Conservation (phyloP, 2,797 vertebrate species). For the Sebastes kiyomatsui region DNA sequence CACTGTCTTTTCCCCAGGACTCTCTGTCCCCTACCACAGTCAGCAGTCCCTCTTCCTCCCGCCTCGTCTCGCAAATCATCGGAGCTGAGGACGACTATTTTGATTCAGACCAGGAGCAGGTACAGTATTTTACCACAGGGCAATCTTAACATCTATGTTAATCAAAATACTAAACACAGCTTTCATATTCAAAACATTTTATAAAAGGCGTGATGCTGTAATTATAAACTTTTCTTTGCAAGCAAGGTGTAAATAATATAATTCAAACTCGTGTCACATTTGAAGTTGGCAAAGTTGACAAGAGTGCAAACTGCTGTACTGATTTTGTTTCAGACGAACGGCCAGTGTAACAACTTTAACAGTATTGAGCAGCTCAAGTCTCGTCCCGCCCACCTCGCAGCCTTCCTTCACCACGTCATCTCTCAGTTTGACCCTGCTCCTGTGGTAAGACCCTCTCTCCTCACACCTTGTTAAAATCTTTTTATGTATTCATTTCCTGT, state of each 20-base stretch:
- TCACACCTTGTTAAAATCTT: neutral
- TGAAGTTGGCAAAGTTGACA: neutral
- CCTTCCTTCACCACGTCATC: slow-evolving; percentile 95
- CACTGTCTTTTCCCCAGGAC: slow-evolving; percentile 78
- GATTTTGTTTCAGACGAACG: slow-evolving; percentile 85
- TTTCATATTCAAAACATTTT: neutral
- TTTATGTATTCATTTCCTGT: neutral
- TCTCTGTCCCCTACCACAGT: slow-evolving; percentile 84
- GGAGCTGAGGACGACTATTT: slow-evolving; percentile 96
- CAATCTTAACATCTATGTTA: neutral
- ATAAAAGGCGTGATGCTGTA: neutral
- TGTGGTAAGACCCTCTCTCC: slow-evolving; percentile 79
- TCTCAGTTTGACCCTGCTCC: slow-evolving; percentile 97
- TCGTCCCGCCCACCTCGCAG: slow-evolving; percentile 95
- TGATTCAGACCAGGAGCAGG: slow-evolving; percentile 94
- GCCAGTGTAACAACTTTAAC: slow-evolving; percentile 96
- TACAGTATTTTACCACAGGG: slow-evolving; percentile 50
- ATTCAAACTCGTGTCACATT: neutral
- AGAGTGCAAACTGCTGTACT: neutral
- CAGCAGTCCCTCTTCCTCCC: slow-evolving; percentile 83
- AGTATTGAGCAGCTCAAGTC: slow-evolving; percentile 94
- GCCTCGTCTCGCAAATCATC: slow-evolving; percentile 88
- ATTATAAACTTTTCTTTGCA: no score
- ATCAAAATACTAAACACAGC: neutral
- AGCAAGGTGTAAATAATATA: neutral